Evolutionary conservation across 2,888 invertebrate genomes (phyloP), one percentile per base, ranked within the genome.

Genomic region (Lasioglossum pauxillum): DNA sequence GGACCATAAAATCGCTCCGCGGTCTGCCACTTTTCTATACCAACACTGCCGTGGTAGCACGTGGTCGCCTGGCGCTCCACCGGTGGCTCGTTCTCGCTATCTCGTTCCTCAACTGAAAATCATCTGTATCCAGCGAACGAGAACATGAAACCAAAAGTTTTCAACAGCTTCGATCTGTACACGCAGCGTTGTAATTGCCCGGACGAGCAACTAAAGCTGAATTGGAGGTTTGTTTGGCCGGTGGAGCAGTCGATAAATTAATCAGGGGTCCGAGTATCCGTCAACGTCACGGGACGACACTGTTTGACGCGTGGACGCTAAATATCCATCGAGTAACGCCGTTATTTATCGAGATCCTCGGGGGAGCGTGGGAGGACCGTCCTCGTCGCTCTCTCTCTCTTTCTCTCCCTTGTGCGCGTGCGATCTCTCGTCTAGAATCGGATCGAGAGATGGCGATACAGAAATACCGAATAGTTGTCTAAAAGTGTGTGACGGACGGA

Each of bases 401-500:
- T 2, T 23, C 60, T 27, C 16, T 31, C 60, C 0, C 14, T 27
- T 5, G 12, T 16, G 49, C 35, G 46, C 67, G 75, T 8, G 49
- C 74, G 81, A 82, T 87, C 76, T 69, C 75, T 78, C 74, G 72
- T 73, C 44, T 35, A 82, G 86, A 84, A 90, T 91, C 89, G 87
- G 86, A 90, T 91, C 89, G 89, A 87, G 87, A 89, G 89, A 92
- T 92, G 91, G 91, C 90, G 93, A 93, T 94, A 92, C 93, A 91
- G 92, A 93, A 92, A 92, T 92, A 92, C 92, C 92, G 91, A 91
- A 93, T 93, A 92, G 91, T 93, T 92, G 92, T 94, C 94, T 93
- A 94, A 94, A 94, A 94, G 90, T 93, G 93, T 93, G 92, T 93
- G 94, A 93, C 93, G 93, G 94, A 94, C 93, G 92, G 95, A 94